phyloP scores from a whole-genome alignment of 2,888 invertebrate genomes.

The Drosophila glabriapex region DNA sequence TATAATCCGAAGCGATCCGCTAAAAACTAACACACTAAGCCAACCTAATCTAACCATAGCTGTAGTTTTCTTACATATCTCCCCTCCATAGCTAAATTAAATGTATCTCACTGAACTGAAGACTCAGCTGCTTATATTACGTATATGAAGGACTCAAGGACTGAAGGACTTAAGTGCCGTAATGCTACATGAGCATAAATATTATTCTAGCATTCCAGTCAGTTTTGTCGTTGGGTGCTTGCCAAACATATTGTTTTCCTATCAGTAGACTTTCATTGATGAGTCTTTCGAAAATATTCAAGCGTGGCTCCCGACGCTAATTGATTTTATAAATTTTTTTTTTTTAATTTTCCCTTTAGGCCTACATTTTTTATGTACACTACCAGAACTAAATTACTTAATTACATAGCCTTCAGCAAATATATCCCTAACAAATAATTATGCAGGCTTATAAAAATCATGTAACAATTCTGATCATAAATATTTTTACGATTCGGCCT shows the following conservation, averaged over 20 bases:
- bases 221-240: slow-evolving; percentile 22
- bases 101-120: slow-evolving; percentile 32
- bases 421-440: neutral
- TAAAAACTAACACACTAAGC: slow-evolving; percentile 8
- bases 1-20: neutral
- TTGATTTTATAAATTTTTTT: neutral
- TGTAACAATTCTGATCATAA: neutral
- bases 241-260: slow-evolving; percentile 43
- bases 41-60: slow-evolving; percentile 39
- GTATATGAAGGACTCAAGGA: neutral
- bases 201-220: neutral
- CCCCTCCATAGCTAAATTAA: slow-evolving; percentile 33
- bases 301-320: no score
- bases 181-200: slow-evolving; percentile 22
- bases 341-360: neutral
- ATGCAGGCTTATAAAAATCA: neutral
- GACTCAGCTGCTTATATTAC: slow-evolving; percentile 24
- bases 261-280: slow-evolving; percentile 68
- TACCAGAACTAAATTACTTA: neutral
- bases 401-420: neutral
- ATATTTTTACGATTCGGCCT: neutral
- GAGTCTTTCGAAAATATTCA: slow-evolving; percentile 28
- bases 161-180: no score
- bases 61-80: slow-evolving; percentile 34
- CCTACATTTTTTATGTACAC: neutral